phyloP scores from a whole-genome alignment of 2,888 invertebrate genomes.

The Melipona bicolor region DNA sequence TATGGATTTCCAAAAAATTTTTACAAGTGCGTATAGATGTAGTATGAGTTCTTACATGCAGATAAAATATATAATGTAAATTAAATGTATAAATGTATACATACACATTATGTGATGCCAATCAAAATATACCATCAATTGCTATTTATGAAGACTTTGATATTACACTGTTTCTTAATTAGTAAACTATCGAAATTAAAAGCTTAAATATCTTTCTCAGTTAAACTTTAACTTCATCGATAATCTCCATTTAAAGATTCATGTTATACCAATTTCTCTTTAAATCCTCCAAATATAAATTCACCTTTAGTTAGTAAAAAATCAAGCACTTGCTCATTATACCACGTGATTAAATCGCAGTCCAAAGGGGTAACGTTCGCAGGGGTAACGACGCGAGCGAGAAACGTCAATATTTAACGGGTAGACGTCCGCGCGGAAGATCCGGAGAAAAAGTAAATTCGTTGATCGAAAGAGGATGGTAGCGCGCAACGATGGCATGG shows the following conservation, averaged over 20 bases:
- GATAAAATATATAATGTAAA: too few species aligned
- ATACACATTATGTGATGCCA: too few species aligned
- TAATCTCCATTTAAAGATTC: background rate
- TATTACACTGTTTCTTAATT: too few species aligned
- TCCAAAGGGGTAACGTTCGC: background rate
- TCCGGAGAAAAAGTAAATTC: conserved; percentile 69
- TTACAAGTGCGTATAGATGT: too few species aligned
- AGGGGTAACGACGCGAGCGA: conserved; percentile 2
- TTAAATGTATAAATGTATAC: too few species aligned
- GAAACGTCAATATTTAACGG: conserved; percentile 53
- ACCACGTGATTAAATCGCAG: conserved; percentile 10
- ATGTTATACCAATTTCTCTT: background rate
- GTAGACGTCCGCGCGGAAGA: conserved; percentile 59
- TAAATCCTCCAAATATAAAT: background rate
- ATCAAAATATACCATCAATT: too few species aligned
- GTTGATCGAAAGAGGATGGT: conserved; percentile 46
- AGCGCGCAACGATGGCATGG: conserved; percentile 9
- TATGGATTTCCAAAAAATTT: too few species aligned
- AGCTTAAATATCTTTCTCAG: background rate
- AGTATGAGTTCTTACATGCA: too few species aligned
- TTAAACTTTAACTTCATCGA: background rate
- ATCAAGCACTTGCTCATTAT: background rate
- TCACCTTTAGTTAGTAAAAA: background rate
- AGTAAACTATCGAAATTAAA: too few species aligned
- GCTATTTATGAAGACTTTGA: too few species aligned